Percentiles rank a stretch among this genome's conserved stretches.
These are phyloP conservation scores for Syngnathus rostellatus DNA, from an alignment of 2,797 vertebrate species.

Conservation along the genomic window DNA sequence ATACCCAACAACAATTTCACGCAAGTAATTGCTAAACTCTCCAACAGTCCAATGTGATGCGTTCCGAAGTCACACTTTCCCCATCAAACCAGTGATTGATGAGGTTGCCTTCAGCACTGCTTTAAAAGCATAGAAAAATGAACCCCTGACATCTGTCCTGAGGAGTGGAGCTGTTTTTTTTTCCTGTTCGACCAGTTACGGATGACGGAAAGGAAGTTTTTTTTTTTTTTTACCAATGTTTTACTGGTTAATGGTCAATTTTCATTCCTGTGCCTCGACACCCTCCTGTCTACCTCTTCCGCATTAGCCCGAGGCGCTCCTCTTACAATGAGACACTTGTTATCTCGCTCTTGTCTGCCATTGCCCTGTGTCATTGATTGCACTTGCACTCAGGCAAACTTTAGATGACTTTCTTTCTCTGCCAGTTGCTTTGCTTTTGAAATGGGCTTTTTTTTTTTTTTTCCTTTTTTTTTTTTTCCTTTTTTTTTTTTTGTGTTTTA, in stretches of 20 bases:
- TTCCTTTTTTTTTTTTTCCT: too few relatives aligned
- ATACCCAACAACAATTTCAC: too few relatives aligned
- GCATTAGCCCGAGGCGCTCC: not conserved
- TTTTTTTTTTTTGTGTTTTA: not conserved
- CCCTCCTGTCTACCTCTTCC: not conserved
- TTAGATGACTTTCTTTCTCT: not conserved
- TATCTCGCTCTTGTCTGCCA: slow-evolving; percentile 36
- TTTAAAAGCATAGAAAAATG: not conserved
- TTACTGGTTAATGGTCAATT: not conserved
- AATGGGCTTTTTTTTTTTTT: not conserved
- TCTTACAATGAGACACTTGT: slow-evolving; percentile 13
- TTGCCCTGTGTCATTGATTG: slow-evolving; percentile 39
- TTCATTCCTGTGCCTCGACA: not conserved
- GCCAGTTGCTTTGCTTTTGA: not conserved
- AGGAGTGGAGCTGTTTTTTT: not conserved
- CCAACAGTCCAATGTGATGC: not conserved
- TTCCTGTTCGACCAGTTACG: not conserved
- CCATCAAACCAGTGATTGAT: not conserved
- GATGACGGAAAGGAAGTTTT: not conserved
- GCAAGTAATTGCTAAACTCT: too few relatives aligned
- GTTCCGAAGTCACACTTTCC: not conserved
- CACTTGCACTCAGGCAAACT: not conserved
- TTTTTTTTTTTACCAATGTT: not conserved
- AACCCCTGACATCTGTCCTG: not conserved
- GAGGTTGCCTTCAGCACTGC: not conserved